A percentile compares a stretch with the other conserved stretches of the same genome.
Evolutionary conservation across 2,113 vertebrate species (phyloP).

Genomic region (Ascaphus truei): DNA sequence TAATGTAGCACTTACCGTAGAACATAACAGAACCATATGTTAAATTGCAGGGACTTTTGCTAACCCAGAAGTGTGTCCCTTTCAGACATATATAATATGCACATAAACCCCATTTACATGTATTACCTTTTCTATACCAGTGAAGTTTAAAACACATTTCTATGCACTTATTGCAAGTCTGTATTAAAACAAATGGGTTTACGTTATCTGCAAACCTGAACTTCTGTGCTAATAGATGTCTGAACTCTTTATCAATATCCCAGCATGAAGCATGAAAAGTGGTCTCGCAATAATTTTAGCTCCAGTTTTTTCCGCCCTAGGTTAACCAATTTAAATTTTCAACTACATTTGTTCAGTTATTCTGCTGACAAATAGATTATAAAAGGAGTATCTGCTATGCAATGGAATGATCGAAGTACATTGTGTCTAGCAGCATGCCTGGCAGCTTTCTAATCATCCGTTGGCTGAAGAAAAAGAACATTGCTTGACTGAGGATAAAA

Average conservation of each 20-base stretch:
- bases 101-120: no score
- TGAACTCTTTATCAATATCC: not conserved
- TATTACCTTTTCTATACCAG: no score
- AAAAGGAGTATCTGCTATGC: conserved; percentile 19
- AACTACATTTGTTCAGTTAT: conserved; percentile 22
- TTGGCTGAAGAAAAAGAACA: conserved; percentile 24
- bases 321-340: conserved; percentile 32
- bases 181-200: not conserved
- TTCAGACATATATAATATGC: no score
- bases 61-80: no score
- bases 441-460: conserved; percentile 31
- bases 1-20: no score
- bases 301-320: not conserved
- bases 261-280: not conserved
- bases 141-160: no score
- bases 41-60: no score
- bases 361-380: conserved; percentile 36
- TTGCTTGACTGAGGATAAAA: conserved; percentile 17
- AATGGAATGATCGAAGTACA: conserved; percentile 28
- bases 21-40: no score
- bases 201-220: no score
- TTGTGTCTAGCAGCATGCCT: conserved; percentile 24
- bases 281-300: not conserved
- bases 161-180: not conserved
- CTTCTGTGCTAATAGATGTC: no score